Percentiles rank a stretch among this genome's conserved stretches.
Conservation (phyloP, 2,797 vertebrate species). For the Hippoglossus hippoglossus region DNA sequence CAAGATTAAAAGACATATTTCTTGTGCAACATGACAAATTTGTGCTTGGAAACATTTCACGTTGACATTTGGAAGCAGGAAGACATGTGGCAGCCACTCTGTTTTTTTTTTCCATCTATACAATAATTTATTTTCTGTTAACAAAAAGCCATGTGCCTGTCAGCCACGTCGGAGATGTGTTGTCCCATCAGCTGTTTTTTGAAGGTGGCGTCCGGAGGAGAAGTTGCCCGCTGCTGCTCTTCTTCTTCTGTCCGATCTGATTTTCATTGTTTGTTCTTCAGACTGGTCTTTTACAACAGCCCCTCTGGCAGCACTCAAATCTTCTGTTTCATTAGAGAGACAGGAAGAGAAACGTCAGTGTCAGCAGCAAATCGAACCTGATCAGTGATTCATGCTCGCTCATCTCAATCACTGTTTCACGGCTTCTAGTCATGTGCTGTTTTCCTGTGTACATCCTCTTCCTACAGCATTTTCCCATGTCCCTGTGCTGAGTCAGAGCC, state of each 20-base stretch:
- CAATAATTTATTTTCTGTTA: conserved; percentile 54
- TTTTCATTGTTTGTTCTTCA: not conserved
- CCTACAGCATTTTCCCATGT: no score
- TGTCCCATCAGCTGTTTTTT: conserved; percentile 1
- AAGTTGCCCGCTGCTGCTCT: conserved; percentile 18
- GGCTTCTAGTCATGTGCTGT: not conserved
- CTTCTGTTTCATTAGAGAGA: conserved; percentile 66
- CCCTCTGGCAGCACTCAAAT: conserved; percentile 67
- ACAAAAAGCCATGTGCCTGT: conserved; percentile 22
- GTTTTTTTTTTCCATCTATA: conserved; percentile 12
- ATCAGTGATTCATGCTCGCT: conserved; percentile 14
- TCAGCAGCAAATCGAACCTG: conserved; percentile 21
- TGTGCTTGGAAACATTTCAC: no score
- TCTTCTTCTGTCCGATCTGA: conserved; percentile 8
- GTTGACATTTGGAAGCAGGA: conserved; percentile 41
- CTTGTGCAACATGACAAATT: not conserved
- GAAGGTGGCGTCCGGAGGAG: not conserved
- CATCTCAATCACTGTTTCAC: no score
- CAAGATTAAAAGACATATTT: not conserved
- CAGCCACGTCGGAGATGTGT: not conserved
- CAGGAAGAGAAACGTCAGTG: conserved; percentile 20
- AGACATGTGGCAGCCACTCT: conserved; percentile 39
- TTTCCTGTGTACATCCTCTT: no score
- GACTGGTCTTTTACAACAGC: conserved; percentile 39
- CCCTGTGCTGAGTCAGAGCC: no score